Evolutionary conservation across 2,888 invertebrate species (phyloP).

Genomic region (Phragmatobia fuliginosa): DNA sequence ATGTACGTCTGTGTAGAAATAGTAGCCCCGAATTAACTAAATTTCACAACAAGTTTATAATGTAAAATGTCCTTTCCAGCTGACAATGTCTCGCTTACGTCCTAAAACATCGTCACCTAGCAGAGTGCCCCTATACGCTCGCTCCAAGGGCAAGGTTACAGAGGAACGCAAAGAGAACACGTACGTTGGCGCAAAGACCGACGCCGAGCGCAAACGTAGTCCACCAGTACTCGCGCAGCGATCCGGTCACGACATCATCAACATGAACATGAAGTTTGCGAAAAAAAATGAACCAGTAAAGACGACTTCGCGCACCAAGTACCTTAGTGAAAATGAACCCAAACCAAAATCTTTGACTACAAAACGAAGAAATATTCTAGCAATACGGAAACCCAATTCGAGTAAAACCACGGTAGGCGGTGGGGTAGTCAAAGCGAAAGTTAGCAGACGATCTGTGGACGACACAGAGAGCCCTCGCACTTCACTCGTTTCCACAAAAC

Average conservation of each 20-base stretch:
- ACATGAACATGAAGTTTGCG: slow-evolving; percentile 66
- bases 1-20: slow-evolving; percentile 5
- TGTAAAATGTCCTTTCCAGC: slow-evolving; percentile 57
- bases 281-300: slow-evolving; percentile 74
- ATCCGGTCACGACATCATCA: slow-evolving; percentile 70
- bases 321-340: slow-evolving; percentile 73
- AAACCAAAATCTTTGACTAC: slow-evolving; percentile 73
- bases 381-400: slow-evolving; percentile 77
- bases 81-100: slow-evolving; percentile 78
- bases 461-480: slow-evolving; percentile 68
- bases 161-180: slow-evolving; percentile 83
- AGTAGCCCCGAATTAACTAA: not conserved
- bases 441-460: slow-evolving; percentile 69
- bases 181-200: slow-evolving; percentile 73
- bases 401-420: slow-evolving; percentile 72
- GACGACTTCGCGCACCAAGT: slow-evolving; percentile 66
- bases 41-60: not conserved
- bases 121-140: slow-evolving; percentile 72
- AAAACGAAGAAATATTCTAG: slow-evolving; percentile 77
- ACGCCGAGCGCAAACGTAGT: slow-evolving; percentile 63
- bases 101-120: slow-evolving; percentile 75
- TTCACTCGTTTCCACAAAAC: slow-evolving; percentile 61
- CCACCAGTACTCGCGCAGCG: slow-evolving; percentile 64
- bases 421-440: slow-evolving; percentile 65
- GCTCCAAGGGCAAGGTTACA: slow-evolving; percentile 74